These are phyloP conservation scores for Sinhomidia bicolor DNA, from an alignment of 2,888 invertebrate species.

Conservation along the genomic window DNA sequence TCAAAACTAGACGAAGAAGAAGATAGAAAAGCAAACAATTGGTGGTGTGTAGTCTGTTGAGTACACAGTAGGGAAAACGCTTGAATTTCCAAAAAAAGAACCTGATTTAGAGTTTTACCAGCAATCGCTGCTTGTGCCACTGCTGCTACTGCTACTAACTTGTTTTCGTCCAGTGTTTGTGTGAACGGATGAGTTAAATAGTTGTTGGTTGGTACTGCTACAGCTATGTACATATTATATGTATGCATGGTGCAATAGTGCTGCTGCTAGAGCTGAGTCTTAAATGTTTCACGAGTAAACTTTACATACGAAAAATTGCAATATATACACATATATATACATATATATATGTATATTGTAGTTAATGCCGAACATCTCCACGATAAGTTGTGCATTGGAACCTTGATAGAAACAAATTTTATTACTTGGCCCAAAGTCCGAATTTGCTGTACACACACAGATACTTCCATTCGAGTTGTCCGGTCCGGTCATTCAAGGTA, in stretches of 20 bases:
- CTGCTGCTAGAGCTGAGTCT: neutral
- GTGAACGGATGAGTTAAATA: neutral
- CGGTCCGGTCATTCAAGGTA: conserved; percentile 2
- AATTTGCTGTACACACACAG: neutral
- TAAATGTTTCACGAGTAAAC: conserved; percentile 10
- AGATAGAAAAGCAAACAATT: conserved; percentile 55
- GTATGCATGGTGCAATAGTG: neutral
- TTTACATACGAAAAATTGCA: neutral
- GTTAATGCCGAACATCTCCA: too few relatives aligned
- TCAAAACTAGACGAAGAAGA: neutral
- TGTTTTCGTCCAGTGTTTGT: neutral
- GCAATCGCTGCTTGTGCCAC: neutral
- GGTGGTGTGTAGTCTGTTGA: conserved; percentile 46
- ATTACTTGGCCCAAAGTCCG: neutral
- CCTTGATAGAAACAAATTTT: neutral
- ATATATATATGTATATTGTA: too few relatives aligned
- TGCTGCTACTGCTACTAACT: too few relatives aligned
- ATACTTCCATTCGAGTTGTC: conserved; percentile 24
- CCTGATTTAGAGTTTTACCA: conserved; percentile 32
- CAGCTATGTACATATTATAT: neutral
- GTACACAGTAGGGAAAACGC: conserved; percentile 50
- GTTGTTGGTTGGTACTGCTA: neutral
- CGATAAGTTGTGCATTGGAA: neutral
- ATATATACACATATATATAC: neutral
- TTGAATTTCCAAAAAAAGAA: conserved; percentile 37